These are phyloP conservation scores for Aegypius monachus DNA, from an alignment of 2,113 vertebrate genomes.

Conservation along the genomic window DNA sequence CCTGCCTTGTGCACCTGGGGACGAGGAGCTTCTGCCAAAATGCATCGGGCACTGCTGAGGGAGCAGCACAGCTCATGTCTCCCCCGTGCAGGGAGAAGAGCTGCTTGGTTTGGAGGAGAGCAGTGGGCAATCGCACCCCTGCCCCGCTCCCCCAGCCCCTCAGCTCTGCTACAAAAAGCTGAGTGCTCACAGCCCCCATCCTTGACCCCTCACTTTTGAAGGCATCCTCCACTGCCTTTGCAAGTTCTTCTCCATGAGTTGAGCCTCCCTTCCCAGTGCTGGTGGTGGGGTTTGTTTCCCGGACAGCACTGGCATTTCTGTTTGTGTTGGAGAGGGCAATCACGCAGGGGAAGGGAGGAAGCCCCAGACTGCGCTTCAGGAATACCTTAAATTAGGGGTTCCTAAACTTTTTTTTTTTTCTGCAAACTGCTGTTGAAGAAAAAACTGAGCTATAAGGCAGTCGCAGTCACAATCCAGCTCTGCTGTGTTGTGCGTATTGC, in stretches of 20 bases:
- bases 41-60: not conserved
- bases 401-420: not conserved
- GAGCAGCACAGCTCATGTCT: not conserved
- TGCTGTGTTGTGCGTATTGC: rapidly evolving
- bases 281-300: rapidly evolving
- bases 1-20: not conserved
- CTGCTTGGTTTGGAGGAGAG: not conserved
- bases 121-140: not conserved
- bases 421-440: not conserved
- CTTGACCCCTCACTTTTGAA: rapidly evolving
- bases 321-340: not conserved
- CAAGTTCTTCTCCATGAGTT: not conserved
- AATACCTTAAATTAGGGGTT: not conserved
- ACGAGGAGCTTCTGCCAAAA: not conserved
- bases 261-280: not conserved
- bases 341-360: not conserved
- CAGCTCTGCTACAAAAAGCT: too few species aligned
- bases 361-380: not conserved
- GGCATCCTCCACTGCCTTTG: not conserved
- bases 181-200: not conserved
- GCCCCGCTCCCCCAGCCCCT: too few species aligned
- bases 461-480: not conserved
- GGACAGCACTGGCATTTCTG: not conserved
- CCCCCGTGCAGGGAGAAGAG: not conserved
- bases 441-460: not conserved